Evolutionary conservation across 2,888 invertebrate species (phyloP).

Genomic region (Physocephala rufipes): DNA sequence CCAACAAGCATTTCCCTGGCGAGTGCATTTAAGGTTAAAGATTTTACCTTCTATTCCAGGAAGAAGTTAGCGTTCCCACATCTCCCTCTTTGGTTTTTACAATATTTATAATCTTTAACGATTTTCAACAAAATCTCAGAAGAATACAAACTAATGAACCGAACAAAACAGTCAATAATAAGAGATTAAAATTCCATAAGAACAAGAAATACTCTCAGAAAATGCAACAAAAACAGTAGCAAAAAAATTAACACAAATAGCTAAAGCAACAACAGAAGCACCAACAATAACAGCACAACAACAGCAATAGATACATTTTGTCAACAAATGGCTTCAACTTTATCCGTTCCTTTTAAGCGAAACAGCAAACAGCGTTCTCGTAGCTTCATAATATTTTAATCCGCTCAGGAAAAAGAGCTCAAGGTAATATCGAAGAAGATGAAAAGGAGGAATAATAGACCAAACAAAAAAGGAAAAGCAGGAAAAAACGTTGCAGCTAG

Average conservation of each 20-base stretch:
- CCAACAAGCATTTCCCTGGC: too few species aligned
- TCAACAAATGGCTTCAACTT: slow-evolving; percentile 1
- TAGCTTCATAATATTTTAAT: slow-evolving; percentile 34
- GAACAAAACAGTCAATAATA: slow-evolving; percentile 47
- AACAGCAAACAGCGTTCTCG: slow-evolving; percentile 47
- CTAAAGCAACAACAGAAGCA: slow-evolving; percentile 28
- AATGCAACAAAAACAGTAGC: slow-evolving; percentile 25
- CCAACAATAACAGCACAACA: slow-evolving; percentile 34
- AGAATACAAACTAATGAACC: slow-evolving; percentile 49
- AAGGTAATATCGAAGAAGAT: slow-evolving; percentile 32
- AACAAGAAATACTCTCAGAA: slow-evolving; percentile 32
- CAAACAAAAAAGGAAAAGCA: neutral
- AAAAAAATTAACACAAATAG: too few species aligned
- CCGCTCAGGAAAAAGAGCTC: slow-evolving; percentile 35
- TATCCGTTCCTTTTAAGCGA: slow-evolving; percentile 46
- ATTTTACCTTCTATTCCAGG: too few species aligned
- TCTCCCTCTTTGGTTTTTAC: neutral
- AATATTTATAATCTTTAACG: slow-evolving; percentile 41
- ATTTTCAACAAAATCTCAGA: slow-evolving; percentile 40
- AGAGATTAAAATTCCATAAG: slow-evolving; percentile 48
- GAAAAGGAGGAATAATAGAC: neutral
- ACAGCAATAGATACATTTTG: slow-evolving; percentile 39
- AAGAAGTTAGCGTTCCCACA: too few species aligned
- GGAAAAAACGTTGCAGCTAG: neutral
- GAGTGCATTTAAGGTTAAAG: too few species aligned